Evolutionary conservation across 30 jellyfish, hydroid and myxozoan species (phyloP).

Genomic region (Catostylus mosaicus): DNA sequence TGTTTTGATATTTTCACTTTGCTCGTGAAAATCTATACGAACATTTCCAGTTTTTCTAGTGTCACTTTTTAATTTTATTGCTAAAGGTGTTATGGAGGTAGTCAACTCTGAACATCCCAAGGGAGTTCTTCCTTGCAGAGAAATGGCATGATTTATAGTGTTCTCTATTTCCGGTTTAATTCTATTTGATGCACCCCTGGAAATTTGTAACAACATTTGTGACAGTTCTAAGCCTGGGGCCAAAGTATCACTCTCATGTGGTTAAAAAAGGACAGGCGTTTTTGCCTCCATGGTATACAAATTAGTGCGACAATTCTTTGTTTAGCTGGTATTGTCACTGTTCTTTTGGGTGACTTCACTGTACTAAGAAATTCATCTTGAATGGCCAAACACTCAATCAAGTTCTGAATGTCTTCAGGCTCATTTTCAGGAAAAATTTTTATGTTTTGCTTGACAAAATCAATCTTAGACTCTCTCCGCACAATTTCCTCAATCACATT

Average conservation of each 20-base stretch:
- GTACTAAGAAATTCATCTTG: slow-evolving; percentile 27
- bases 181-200: slow-evolving; percentile 54
- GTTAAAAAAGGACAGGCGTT: slow-evolving; percentile 50
- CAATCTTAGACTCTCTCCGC: slow-evolving; percentile 28
- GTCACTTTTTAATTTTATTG: slow-evolving; percentile 38
- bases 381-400: slow-evolving; percentile 16
- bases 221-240: slow-evolving; percentile 53
- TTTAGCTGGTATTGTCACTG: slow-evolving; percentile 11
- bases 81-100: slow-evolving; percentile 23
- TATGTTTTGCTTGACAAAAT: slow-evolving; percentile 17
- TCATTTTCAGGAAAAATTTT: slow-evolving; percentile 8
- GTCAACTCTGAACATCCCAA: slow-evolving; percentile 41
- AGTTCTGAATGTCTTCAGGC: slow-evolving; percentile 1
- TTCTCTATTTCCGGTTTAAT: slow-evolving; percentile 32
- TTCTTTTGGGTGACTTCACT: slow-evolving; percentile 28
- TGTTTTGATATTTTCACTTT: slow-evolving; percentile 15
- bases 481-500: slow-evolving; percentile 63
- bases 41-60: slow-evolving; percentile 9
- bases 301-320: slow-evolving; percentile 32
- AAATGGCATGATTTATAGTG: slow-evolving; percentile 41
- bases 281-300: slow-evolving; percentile 32
- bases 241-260: slow-evolving; percentile 47
- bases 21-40: slow-evolving; percentile 14
- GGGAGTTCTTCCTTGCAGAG: slow-evolving; percentile 39
- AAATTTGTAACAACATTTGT: slow-evolving; percentile 34